These are phyloP conservation scores for Manis javanica DNA, from an alignment of 2,797 vertebrate genomes.

Conservation along the genomic window DNA sequence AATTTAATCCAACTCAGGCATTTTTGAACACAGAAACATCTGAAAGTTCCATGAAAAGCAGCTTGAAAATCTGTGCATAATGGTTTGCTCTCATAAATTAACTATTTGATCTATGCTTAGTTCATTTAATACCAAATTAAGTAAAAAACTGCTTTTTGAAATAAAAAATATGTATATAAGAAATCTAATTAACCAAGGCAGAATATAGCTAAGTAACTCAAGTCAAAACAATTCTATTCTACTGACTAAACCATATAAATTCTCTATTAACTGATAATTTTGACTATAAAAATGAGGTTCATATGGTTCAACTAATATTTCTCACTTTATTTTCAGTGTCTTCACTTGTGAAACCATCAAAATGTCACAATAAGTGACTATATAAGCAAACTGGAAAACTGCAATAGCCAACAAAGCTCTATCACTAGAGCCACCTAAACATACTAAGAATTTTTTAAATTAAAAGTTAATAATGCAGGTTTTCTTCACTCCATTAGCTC, in stretches of 20 bases:
- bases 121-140: slow-evolving; percentile 38
- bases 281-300: slow-evolving; percentile 28
- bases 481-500: slow-evolving; percentile 21
- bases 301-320: slow-evolving; percentile 4
- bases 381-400: slow-evolving; percentile 19
- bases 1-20: slow-evolving; percentile 20
- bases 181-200: slow-evolving; percentile 31
- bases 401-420: neutral
- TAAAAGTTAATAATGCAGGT: neutral
- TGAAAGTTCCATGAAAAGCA: neutral
- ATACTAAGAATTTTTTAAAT: slow-evolving; percentile 25
- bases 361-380: slow-evolving; percentile 38
- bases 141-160: slow-evolving; percentile 30
- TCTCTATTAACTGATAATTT: slow-evolving; percentile 25
- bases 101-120: neutral
- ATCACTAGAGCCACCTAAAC: slow-evolving; percentile 5
- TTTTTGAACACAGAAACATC: slow-evolving; percentile 6
- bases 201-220: neutral
- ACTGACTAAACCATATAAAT: slow-evolving; percentile 27
- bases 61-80: neutral
- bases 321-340: slow-evolving; percentile 29
- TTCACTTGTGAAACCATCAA: slow-evolving; percentile 35
- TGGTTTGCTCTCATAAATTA: neutral
- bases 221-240: neutral
- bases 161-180: slow-evolving; percentile 45